phyloP scores from a whole-genome alignment of 2,113 vertebrate species.

The Steatornis caripensis region DNA sequence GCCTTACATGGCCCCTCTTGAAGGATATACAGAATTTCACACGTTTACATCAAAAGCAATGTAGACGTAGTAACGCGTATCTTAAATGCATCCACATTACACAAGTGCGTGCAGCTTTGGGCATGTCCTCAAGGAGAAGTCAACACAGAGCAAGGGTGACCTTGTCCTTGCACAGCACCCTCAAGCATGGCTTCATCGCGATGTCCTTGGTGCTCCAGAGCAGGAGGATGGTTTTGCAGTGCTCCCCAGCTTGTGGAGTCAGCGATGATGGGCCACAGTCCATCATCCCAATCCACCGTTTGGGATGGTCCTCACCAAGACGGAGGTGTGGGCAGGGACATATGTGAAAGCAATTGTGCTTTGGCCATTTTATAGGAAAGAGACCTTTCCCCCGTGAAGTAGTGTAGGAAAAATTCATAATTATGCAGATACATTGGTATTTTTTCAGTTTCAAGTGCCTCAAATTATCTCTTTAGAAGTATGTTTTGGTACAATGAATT shows the following conservation, averaged over 20 bases:
- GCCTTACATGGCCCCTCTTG: neutral
- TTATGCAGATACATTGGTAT: neutral
- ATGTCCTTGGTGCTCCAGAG: neutral
- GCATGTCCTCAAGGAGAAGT: neutral
- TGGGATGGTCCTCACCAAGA: neutral
- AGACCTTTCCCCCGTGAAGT: neutral
- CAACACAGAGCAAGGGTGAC: neutral
- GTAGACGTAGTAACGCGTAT: neutral
- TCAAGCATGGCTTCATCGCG: neutral
- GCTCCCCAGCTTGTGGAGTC: neutral
- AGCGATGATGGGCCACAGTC: neutral
- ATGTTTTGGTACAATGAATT: neutral
- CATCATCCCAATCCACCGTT: neutral
- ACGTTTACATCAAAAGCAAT: neutral
- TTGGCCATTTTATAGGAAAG: neutral
- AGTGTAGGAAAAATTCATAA: neutral
- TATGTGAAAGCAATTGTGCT: accelerated
- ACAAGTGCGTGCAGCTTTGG: neutral
- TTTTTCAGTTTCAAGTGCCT: neutral
- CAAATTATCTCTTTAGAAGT: neutral
- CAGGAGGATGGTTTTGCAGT: neutral
- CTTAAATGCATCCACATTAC: neutral
- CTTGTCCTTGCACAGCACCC: neutral
- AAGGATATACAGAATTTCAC: neutral
- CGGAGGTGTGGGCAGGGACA: neutral